A percentile compares a stretch with the other conserved stretches of the same genome.
phyloP scores from a whole-genome alignment of 2,797 vertebrate genomes.

The Hippoglossus hippoglossus region DNA sequence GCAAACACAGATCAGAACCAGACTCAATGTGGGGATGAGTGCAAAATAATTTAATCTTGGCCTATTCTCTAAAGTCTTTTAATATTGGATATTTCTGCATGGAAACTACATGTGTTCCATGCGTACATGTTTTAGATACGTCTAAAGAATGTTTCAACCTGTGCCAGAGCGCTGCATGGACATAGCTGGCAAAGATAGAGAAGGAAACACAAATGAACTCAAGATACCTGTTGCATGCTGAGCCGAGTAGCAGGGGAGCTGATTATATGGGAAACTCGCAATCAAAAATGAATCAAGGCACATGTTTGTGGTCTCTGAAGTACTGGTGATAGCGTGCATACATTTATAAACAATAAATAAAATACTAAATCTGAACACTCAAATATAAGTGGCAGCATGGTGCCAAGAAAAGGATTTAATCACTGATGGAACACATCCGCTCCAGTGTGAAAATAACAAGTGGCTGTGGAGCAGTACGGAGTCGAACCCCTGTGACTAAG shows the following conservation, averaged over 20 bases:
- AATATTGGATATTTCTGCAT: too few species aligned
- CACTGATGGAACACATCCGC: background rate
- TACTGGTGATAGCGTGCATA: background rate
- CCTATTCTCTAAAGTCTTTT: too few species aligned
- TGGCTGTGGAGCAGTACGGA: background rate
- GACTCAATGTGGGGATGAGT: too few species aligned
- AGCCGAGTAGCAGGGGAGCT: background rate
- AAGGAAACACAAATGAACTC: conserved; percentile 1
- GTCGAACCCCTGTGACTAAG: background rate
- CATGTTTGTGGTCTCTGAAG: conserved; percentile 7
- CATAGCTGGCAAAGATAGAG: background rate
- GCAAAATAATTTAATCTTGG: too few species aligned
- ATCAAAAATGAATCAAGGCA: conserved; percentile 4
- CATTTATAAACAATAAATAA: background rate
- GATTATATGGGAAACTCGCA: background rate
- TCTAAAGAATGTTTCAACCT: too few species aligned
- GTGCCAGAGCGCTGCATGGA: too few species aligned
- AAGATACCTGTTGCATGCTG: conserved; percentile 15
- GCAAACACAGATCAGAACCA: too few species aligned
- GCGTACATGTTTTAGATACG: too few species aligned
- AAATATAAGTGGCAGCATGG: background rate
- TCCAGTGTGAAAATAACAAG: background rate
- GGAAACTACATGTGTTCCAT: too few species aligned
- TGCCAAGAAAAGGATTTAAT: background rate
- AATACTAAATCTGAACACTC: background rate